phyloP scores from a whole-genome alignment of 2,797 vertebrate species.

The Apogon talboti region DNA sequence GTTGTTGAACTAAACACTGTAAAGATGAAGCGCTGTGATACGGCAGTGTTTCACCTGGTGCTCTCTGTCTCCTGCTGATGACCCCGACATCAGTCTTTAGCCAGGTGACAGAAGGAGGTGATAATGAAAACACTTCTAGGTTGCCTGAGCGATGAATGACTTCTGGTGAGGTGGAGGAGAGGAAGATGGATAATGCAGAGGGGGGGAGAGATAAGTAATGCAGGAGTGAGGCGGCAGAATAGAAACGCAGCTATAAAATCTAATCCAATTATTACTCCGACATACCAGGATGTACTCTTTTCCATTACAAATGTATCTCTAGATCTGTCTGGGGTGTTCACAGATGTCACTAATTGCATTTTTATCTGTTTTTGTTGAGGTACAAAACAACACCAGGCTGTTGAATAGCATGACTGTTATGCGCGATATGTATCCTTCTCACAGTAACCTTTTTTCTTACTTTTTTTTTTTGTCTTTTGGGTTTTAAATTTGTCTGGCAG shows the following conservation, averaged over 20 bases:
- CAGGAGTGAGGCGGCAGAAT: conserved; percentile 27
- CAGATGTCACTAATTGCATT: conserved; percentile 39
- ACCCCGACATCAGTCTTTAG: conserved; percentile 56
- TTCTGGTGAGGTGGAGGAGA: conserved; percentile 49
- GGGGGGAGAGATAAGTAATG: conserved; percentile 33
- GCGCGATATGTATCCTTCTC: neutral
- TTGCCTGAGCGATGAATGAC: conserved; percentile 54
- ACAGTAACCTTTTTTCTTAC: conserved; percentile 2
- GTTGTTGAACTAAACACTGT: conserved; percentile 32
- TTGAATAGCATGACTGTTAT: conserved; percentile 4
- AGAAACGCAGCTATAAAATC: conserved; percentile 42
- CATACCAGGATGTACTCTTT: conserved; percentile 29
- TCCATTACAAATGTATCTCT: conserved; percentile 30
- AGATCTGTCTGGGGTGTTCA: conserved; percentile 11
- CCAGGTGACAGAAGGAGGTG: conserved; percentile 45
- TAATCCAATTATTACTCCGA: conserved; percentile 36
- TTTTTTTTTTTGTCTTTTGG: conserved; percentile 8
- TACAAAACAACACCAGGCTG: conserved; percentile 19
- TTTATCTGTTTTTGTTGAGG: conserved; percentile 30
- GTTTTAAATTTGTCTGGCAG: conserved; percentile 7
- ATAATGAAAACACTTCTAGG: conserved; percentile 60
- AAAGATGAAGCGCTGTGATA: conserved; percentile 33
- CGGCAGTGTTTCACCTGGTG: neutral
- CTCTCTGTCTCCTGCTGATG: conserved; percentile 40
- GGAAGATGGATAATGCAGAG: conserved; percentile 53